Base-by-base conservation (phyloP, 2,888 invertebrate species). In the Atrina japonica region DNA sequence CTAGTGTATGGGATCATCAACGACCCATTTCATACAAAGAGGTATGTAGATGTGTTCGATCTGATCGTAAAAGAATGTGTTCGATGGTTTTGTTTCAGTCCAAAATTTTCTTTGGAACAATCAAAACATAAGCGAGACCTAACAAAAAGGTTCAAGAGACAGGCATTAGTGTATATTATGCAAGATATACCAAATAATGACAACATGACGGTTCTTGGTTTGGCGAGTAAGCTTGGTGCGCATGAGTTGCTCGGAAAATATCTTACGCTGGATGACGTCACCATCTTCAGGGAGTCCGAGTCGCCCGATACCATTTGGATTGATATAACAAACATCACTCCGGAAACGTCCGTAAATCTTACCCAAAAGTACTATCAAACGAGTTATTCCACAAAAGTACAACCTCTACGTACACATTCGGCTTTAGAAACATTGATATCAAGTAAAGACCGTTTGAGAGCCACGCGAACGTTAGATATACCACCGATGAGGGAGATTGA, bases 291-390 rank as follows among this genome's bases (percentile, higher is more conserved):
- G 18, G 64, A 66, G 5, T 43, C 63, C 0, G 66, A 74, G 41
- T 25, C 29, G 0, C 47, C 64, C 9, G 45, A 70, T 21, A 59
- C 40, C 1, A 27, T 66, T 16, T 63, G 72, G 6, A 87, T 83
- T 74, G 89, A 89, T 68, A 79, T 90, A 25, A 88, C 88, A 7
- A 71, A 82, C 58, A 56, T 87, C 41, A 87, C 82, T 1, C 87
- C 86, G 0, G 66, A 74, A 49, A 83, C 85, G 27, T 82, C 80
- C 58, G 68, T 76, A 41, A 71, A 74, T 16, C 45, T 66, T 27
- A 30, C 71, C 2, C 23, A 67, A 18, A 66, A 73, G 23, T 65
- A 60, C 7, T 78, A 70, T 30, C 69, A 73, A 50, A 63, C 50
- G 3, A 30, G 29, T 0, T 52, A 66, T 7, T 56, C 74, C 2